Evolutionary conservation across 1,140 invertebrate species (phyloP).

Genomic region (Scaptodrosophila lebanonensis): DNA sequence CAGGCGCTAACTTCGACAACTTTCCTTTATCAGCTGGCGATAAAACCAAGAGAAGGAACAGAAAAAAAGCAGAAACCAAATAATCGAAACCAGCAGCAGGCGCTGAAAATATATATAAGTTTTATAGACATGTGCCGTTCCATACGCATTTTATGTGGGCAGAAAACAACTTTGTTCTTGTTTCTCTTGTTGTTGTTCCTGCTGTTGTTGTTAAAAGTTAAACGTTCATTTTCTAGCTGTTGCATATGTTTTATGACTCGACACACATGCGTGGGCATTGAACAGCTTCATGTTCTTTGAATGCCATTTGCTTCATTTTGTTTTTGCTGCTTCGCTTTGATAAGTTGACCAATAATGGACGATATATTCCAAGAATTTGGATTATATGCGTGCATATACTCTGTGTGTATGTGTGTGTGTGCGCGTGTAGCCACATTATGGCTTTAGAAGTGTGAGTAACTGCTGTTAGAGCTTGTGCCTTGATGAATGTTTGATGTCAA

Average conservation of each 20-base stretch:
- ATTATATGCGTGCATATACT: too few species aligned
- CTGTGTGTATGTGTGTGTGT: too few species aligned
- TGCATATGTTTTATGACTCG: conserved; percentile 13
- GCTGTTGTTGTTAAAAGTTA: conserved; percentile 30
- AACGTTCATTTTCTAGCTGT: conserved; percentile 34
- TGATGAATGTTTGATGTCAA: too few species aligned
- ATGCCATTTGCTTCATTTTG: too few species aligned
- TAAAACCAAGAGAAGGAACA: conserved; percentile 44
- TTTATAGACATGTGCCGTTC: conserved; percentile 57
- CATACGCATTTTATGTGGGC: conserved; percentile 38
- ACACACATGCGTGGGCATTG: too few species aligned
- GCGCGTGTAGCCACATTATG: too few species aligned
- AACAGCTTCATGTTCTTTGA: too few species aligned
- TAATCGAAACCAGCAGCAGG: too few species aligned
- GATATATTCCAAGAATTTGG: conserved; percentile 1
- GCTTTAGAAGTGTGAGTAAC: too few species aligned
- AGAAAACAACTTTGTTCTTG: conserved; percentile 35
- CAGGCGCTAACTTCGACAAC: conserved; percentile 49
- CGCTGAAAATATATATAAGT: conserved; percentile 25
- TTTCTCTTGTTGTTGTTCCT: neutral
- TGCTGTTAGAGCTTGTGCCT: too few species aligned
- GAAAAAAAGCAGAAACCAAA: conserved; percentile 6
- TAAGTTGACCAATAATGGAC: conserved; percentile 45
- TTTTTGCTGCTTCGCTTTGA: too few species aligned
- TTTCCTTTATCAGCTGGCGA: conserved; percentile 56